phyloP scores from a whole-genome alignment of 2,888 invertebrate species.

The Metopia argyrocephala region DNA sequence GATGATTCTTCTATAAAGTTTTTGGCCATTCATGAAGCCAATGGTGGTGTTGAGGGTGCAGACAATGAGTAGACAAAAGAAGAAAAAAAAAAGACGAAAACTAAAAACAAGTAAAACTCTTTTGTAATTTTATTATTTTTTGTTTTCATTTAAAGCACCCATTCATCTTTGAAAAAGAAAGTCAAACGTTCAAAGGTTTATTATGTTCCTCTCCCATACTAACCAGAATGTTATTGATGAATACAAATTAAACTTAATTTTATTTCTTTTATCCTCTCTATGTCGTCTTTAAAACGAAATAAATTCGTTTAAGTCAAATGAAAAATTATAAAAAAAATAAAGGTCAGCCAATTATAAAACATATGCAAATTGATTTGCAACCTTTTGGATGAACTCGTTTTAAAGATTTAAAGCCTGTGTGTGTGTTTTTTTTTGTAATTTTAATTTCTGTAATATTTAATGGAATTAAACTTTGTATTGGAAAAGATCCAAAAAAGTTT shows the following conservation, averaged over 20 bases:
- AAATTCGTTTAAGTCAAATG: background rate
- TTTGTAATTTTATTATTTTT: background rate
- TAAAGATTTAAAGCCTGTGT: background rate
- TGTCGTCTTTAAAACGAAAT: background rate
- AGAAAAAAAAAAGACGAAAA: no score
- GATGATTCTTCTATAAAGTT: no score
- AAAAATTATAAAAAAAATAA: background rate
- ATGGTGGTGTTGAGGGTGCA: background rate
- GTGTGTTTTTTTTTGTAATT: background rate
- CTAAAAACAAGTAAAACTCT: constrained; percentile 38
- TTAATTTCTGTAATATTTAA: background rate
- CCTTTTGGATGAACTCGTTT: background rate
- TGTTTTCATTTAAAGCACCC: background rate
- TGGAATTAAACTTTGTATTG: no score
- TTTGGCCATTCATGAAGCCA: background rate
- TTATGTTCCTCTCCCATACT: background rate
- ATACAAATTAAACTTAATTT: constrained; percentile 53
- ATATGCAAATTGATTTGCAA: background rate
- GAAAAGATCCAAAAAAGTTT: no score
- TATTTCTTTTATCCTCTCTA: background rate
- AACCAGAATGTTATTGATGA: constrained; percentile 41
- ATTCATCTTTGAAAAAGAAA: background rate
- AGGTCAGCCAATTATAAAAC: background rate
- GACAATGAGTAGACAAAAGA: constrained; percentile 56
- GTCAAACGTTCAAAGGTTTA: background rate